Base-by-base conservation (phyloP, 2,113 vertebrate species). In the Carlito syrichta region DNA sequence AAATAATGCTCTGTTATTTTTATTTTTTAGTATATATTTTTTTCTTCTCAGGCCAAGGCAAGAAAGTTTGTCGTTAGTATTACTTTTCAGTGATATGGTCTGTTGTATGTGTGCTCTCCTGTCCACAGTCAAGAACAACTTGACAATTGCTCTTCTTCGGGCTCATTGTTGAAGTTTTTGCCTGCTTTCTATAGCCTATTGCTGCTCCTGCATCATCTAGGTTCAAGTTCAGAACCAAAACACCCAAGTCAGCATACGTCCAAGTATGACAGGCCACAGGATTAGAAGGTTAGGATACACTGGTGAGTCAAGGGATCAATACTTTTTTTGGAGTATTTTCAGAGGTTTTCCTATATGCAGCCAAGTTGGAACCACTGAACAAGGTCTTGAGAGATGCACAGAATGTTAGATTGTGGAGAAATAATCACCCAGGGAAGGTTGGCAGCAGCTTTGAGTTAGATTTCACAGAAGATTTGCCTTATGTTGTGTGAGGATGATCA, bases 81-180 rank as follows among this genome's bases (percentile, higher is more conserved):
- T 32, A 40, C 27, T 40, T 56, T 68, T 22, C 19, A 38, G 3
- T 8, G 48, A 88, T 83, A 56, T 13, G 56, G 3, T 71, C 32
- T 48, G 16, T 25, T 84, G 0, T 11, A 0, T 3, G 27, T 86
- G 69, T 16, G 40, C 7, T 54, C 20, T 52, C 6, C 4, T 22
- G 35, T 27, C 5, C 56, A 9, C 0, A 38, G 32, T 62, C 12
- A 52, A 40, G 13, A 74, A 40, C 6, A 38, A 2, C 0, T 5
- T 17, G 32, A 35, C 14, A 3, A 1, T 13, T 9, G 0, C 7
- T 71, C 52, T 58, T 71, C 22, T 43, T 88, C 48, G 54, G 10
- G 17, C 7, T 54, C 16, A 6, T 17, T 14, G 25, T 19, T 32
- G 45, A n/a, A 40, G 2, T 32, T 25, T 5, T 27, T 32, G 0